These are phyloP conservation scores for Heliconius himera DNA, from an alignment of 1,140 invertebrate genomes.

Conservation along the genomic window DNA sequence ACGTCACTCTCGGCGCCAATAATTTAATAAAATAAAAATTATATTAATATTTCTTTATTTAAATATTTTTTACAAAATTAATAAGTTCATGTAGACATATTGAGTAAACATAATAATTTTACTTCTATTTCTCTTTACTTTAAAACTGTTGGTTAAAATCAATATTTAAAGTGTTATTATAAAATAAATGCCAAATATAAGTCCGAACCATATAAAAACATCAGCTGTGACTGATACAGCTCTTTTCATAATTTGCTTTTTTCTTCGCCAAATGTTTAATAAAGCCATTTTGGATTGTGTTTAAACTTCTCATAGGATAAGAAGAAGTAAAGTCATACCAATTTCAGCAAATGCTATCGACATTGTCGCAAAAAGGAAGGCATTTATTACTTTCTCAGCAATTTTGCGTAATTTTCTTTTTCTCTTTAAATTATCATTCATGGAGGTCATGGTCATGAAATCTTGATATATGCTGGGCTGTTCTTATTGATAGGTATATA, in stretches of 20 bases:
- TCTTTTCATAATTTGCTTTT: conserved; percentile 45
- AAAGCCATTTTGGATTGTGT: conserved; percentile 47
- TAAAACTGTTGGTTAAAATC: not conserved
- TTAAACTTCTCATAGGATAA: conserved; percentile 30
- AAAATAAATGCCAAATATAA: conserved; percentile 56
- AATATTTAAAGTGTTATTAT: conserved; percentile 23
- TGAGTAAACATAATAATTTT: too few species aligned
- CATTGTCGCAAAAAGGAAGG: conserved; percentile 56
- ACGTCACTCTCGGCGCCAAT: too few species aligned
- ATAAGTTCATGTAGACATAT: too few species aligned
- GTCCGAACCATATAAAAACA: conserved; percentile 47
- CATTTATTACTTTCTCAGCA: conserved; percentile 46
- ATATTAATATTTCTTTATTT: too few species aligned
- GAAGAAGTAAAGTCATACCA: conserved; percentile 51
- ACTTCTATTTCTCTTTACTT: too few species aligned
- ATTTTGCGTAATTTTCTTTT: conserved; percentile 51
- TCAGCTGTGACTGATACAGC: conserved; percentile 46
- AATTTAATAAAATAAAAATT: too few species aligned
- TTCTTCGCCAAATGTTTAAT: conserved; percentile 49
- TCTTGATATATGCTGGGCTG: not conserved
- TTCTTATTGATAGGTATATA: not conserved
- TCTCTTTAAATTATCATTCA: conserved; percentile 53
- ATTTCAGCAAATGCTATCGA: conserved; percentile 58
- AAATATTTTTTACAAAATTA: too few species aligned
- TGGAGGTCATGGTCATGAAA: conserved; percentile 47